phyloP scores from a whole-genome alignment of 2,113 vertebrate species.

The Dicerorhinus sumatrensis region DNA sequence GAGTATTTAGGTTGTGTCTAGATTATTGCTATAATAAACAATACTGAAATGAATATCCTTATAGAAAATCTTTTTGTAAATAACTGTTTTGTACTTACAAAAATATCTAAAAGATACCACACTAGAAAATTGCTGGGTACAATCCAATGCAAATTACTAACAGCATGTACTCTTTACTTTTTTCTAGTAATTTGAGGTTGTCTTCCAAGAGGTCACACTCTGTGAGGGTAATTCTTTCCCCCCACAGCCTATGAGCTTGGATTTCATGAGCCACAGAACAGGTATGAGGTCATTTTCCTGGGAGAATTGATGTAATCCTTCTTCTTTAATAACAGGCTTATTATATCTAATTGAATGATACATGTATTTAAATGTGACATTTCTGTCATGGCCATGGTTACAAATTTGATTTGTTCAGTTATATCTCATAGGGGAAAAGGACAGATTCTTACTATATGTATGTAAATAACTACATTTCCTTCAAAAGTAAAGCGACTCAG shows the following conservation, averaged over 20 bases:
- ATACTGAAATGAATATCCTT: background rate
- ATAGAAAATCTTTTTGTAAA: background rate
- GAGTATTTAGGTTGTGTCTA: background rate
- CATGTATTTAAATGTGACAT: background rate
- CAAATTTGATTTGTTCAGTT: constrained; percentile 18
- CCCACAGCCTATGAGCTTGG: background rate
- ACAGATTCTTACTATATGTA: background rate
- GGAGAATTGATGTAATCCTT: background rate
- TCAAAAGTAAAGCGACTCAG: background rate
- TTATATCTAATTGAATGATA: constrained; percentile 22
- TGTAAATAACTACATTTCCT: background rate
- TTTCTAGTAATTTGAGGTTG: background rate
- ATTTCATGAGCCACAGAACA: background rate
- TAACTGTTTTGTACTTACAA: background rate
- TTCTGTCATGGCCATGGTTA: background rate
- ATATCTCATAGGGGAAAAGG: background rate
- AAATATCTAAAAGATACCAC: background rate
- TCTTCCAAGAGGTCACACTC: background rate
- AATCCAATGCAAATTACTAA: background rate
- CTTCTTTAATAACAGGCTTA: background rate
- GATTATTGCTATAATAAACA: background rate
- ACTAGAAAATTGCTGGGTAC: background rate
- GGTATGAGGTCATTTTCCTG: background rate
- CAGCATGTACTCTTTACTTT: background rate
- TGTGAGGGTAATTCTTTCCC: background rate